Conservation (phyloP, 2,113 vertebrate species). For the Paralichthys olivaceus region DNA sequence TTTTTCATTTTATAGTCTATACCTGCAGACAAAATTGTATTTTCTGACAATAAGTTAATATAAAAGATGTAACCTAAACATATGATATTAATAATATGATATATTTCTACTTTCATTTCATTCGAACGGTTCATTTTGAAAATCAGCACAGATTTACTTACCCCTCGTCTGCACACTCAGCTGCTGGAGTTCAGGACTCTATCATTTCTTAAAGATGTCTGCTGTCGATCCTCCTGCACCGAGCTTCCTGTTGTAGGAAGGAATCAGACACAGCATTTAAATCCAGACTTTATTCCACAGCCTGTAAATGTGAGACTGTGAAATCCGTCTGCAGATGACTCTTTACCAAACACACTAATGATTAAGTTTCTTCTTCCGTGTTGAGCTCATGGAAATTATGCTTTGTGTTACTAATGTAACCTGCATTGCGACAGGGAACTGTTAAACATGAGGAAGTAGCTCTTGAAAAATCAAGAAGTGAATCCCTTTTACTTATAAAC, state of each 20-base stretch:
- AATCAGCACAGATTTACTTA: slow-evolving; percentile 9
- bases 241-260: slow-evolving; percentile 22
- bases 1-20: neutral
- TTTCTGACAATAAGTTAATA: neutral
- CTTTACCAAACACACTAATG: neutral
- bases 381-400: slow-evolving; percentile 1
- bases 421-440: neutral
- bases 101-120: too few species aligned
- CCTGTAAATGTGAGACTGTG: neutral
- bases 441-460: slow-evolving; percentile 57
- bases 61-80: neutral
- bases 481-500: slow-evolving; percentile 31
- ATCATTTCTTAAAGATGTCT: neutral
- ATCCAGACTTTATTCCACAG: neutral
- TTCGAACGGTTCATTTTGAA: neutral
- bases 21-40: neutral
- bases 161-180: neutral
- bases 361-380: neutral
- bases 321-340: neutral
- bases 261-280: slow-evolving; percentile 13
- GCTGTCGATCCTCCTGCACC: neutral
- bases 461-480: slow-evolving; percentile 61
- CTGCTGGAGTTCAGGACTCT: neutral
- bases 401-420: neutral
- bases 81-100: too few species aligned